Evolutionary conservation across 2,113 vertebrate genomes (phyloP), one percentile per base, ranked within the genome.

Genomic region (Xiphorhynchus elegans): DNA sequence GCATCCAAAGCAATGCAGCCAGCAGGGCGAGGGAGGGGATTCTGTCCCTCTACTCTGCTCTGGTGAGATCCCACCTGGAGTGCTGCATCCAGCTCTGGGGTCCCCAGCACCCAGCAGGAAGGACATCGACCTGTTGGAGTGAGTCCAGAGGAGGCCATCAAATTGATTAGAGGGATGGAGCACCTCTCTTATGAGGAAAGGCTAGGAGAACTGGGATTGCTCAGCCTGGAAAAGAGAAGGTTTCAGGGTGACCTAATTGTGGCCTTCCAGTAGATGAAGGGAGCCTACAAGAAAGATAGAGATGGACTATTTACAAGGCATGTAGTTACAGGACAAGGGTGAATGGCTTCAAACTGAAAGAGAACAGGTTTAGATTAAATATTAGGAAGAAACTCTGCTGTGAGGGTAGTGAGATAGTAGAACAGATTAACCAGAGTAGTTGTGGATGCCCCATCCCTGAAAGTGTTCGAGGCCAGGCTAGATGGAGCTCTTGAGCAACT

Each of bases 41-140:
- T 72, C 47, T 73, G 39, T 10, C 33, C 39, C 68, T 63, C 58
- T 63, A 42, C 7, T 52, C 37, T 3, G 19, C 33, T 33, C 17
- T 56, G 4, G 4, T 49, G 64, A 60, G 44, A 84, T 13, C 33
- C 26, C 58, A 20, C 26, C 47, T 63, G 67, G 6, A 72, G 4
- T 1, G 16, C 47, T 37, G 47, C 58, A 46, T 13, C 42, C 58
- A 53, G 26, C 13, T 17, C 68, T 55, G 39, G 47, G n/a, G 2
- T 8, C 7, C n/a, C n/a, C 82, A 75, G n/a, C 29, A 85, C n/a
- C n/a, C n/a, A n/a, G n/a, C 18, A 56, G 50, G 23, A 40, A 44
- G 6, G 37, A 42, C 24, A 21, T 1, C 0, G 3, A 31, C 1
- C 1, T 37, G 17, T 7, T 35, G 10, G 8, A 52, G 2, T 1